phyloP scores from a whole-genome alignment of 2,888 invertebrate species.

The Drosophila differens region DNA sequence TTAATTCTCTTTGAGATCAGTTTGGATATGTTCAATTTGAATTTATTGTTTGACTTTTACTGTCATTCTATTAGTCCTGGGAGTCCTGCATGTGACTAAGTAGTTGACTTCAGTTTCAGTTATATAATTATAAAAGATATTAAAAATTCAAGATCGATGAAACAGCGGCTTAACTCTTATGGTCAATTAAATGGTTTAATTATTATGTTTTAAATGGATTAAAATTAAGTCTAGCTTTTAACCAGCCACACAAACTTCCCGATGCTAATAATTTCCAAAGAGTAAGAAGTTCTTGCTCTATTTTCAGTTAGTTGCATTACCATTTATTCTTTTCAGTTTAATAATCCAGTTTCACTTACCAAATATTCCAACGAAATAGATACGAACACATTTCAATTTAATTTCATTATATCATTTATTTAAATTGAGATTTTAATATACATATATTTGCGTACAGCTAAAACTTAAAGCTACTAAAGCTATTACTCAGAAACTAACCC shows the following conservation, averaged over 20 bases:
- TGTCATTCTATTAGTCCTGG: neutral
- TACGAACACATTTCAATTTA: neutral
- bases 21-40: neutral
- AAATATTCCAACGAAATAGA: neutral
- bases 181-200: neutral
- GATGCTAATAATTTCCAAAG: neutral
- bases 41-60: neutral
- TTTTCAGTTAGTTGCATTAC: neutral
- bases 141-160: too few relatives aligned
- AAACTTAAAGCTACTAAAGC: conserved; percentile 77
- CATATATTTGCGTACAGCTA: conserved; percentile 41
- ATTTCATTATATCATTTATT: conserved; percentile 23
- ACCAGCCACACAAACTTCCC: rapidly evolving
- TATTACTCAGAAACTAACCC: conserved; percentile 41
- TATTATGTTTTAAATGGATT: neutral
- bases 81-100: neutral
- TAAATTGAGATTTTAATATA: conserved; percentile 19
- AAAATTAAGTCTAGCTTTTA: neutral
- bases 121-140: neutral
- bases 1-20: neutral
- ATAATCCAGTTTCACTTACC: neutral
- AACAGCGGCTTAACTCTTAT: neutral
- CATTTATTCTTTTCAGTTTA: neutral
- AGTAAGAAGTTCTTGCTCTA: neutral
- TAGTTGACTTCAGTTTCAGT: neutral